Conservation (phyloP, 2,797 vertebrate genomes). For the Danio aesculapii region DNA sequence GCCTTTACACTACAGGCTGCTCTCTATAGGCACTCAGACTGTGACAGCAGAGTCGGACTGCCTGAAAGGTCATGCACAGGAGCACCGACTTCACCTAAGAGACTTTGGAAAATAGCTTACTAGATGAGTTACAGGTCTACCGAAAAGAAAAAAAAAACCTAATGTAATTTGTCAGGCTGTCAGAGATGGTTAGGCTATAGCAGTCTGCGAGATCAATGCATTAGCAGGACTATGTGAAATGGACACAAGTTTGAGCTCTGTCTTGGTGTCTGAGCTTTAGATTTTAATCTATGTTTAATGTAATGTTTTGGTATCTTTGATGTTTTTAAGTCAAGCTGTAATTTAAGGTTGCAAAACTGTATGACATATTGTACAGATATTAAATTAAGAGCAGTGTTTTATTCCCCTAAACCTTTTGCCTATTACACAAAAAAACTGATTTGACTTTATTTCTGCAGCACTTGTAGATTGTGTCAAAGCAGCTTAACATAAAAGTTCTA, state of each 20-base stretch:
- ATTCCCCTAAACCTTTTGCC: too few species aligned
- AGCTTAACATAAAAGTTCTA: too few species aligned
- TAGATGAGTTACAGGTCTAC: constrained; percentile 49
- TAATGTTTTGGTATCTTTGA: too few species aligned
- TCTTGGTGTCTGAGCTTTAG: not conserved
- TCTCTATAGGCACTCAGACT: constrained; percentile 8
- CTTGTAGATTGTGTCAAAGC: too few species aligned
- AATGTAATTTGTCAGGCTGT: constrained; percentile 59
- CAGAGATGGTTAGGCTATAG: constrained; percentile 36
- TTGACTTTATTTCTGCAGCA: too few species aligned
- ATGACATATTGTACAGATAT: too few species aligned
- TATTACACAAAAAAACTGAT: too few species aligned
- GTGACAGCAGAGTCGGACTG: constrained; percentile 22
- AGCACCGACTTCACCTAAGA: constrained; percentile 47
- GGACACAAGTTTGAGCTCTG: constrained; percentile 11
- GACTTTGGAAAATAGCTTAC: constrained; percentile 45
- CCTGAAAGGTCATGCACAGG: constrained; percentile 10
- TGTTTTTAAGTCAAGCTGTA: too few species aligned
- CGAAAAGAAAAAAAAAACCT: constrained; percentile 23
- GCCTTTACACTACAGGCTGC: constrained; percentile 40
- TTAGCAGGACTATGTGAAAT: not conserved
- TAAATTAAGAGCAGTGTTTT: too few species aligned
- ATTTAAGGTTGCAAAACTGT: too few species aligned
- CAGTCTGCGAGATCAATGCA: constrained; percentile 9
- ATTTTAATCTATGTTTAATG: too few species aligned